Evolutionary conservation across 2,888 invertebrate genomes (phyloP).

Genomic region (Scaptomyza reducta): DNA sequence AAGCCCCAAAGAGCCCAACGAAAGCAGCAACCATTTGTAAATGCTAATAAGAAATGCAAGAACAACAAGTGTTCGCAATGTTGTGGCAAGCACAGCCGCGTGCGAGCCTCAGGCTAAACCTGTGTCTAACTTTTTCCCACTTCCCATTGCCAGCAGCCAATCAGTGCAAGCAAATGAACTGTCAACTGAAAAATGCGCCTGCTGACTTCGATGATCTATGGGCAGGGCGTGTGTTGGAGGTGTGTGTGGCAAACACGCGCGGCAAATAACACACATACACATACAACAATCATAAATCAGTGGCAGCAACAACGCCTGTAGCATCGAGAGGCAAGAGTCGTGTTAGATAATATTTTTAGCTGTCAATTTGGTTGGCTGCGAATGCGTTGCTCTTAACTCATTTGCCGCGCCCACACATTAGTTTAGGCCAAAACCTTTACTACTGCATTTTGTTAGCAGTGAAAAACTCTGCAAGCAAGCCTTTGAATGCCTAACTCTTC

Average conservation of each 20-base stretch:
- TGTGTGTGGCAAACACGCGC: conserved; percentile 52
- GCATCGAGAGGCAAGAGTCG: conserved; percentile 13
- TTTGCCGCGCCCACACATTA: conserved; percentile 72
- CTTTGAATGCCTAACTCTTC: not conserved
- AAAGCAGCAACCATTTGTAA: conserved; percentile 62
- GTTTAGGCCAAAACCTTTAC: conserved; percentile 36
- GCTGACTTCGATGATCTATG: conserved; percentile 58
- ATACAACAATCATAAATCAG: conserved; percentile 55
- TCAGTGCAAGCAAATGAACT: conserved; percentile 73
- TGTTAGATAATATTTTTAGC: conserved; percentile 70
- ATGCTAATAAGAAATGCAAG: conserved; percentile 74
- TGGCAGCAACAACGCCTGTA: conserved; percentile 23
- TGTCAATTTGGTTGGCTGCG: conserved; percentile 57
- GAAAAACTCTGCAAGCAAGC: not conserved
- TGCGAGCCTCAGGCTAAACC: not conserved
- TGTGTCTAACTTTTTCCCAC: not conserved
- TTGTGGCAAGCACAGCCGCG: conserved; percentile 37
- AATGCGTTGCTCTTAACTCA: conserved; percentile 39
- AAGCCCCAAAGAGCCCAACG: conserved; percentile 25
- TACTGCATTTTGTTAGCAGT: conserved; percentile 14
- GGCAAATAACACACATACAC: conserved; percentile 67
- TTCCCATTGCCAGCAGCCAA: conserved; percentile 22
- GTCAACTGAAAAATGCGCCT: conserved; percentile 66
- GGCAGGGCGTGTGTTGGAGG: conserved; percentile 55
- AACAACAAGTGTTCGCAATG: conserved; percentile 29